Conservation (phyloP, 2,113 vertebrate genomes). For the Psittacara wagleri region DNA sequence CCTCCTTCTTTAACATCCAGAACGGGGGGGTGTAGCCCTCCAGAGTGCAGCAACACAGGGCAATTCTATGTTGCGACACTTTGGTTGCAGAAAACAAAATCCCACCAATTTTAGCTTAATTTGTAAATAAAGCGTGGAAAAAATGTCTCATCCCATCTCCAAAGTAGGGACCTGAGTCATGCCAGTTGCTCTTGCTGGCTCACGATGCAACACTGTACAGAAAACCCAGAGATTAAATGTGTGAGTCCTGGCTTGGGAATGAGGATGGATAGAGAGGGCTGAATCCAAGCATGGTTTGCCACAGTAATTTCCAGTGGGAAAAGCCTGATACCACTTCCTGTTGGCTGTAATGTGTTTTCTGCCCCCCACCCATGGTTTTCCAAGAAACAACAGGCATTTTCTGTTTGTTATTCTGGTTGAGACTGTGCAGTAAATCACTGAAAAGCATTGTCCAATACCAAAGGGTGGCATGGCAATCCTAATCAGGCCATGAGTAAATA, state of each 20-base stretch:
- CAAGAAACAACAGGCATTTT: neutral
- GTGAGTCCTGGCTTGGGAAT: neutral
- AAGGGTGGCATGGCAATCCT: neutral
- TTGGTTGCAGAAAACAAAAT: neutral
- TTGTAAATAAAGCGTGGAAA: neutral
- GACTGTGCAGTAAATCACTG: neutral
- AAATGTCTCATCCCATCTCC: neutral
- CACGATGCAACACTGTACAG: neutral
- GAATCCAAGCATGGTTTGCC: neutral
- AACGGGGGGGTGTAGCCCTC: neutral
- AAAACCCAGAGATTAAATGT: neutral
- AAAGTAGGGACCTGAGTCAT: neutral
- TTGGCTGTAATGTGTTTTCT: neutral
- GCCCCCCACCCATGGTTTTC: neutral
- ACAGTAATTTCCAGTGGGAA: neutral
- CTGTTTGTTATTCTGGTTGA: neutral
- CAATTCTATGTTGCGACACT: neutral
- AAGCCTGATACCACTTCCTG: neutral
- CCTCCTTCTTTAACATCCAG: neutral
- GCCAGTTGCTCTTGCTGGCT: neutral
- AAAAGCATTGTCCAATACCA: neutral
- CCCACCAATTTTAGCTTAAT: neutral
- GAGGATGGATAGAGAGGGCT: neutral
- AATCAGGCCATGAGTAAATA: constrained; percentile 8
- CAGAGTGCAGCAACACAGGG: neutral